Evolutionary conservation across 2,797 vertebrate genomes (phyloP), one percentile per base, ranked within the genome.

Genomic region (Poecilia picta): DNA sequence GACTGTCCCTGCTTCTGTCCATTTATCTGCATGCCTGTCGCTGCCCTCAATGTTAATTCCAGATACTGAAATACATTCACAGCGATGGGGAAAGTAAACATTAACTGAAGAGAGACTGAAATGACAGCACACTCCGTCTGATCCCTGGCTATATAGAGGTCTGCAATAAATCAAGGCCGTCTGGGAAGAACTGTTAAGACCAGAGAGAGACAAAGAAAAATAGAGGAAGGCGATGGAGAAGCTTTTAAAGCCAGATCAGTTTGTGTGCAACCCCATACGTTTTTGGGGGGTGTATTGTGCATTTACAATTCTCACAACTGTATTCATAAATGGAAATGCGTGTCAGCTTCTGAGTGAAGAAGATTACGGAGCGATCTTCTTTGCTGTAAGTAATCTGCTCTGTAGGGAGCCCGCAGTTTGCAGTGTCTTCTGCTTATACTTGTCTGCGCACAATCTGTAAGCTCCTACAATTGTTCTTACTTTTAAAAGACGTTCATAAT

Each of bases 141-240:
- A 93, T 93, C 92, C 86, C 83, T 84, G 87, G 88, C 87, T 93
- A 92, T 92, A 92, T 84, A 83, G 90, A 88, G 93, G 91, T 93
- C 91, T 83, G 79, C 73, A 77, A 87, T 93, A 93, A 94, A 94
- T 94, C 88, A 93, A 74, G 76, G 51, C 82, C 5, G 66, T 76
- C 77, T 81, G 74, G 81, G 74, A 88, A 85, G 90, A 93, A 84
- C 81, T 78, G 83, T 88, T 91, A 87, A 90, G 85, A 87, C 85
- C 39, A 76, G 75, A 89, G 82, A 53, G 23, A 81, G 57, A 78
- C 46, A 79, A 53, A 72, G 64, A 72, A 41, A 71, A 64, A 2
- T 8, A 45, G 72, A 81, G 3, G 41, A 28, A 16, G 31, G 80
- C 28, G 49, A n/a, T 16, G 71, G 55, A 73, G 85, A 86, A 18